A percentile compares a stretch with the other conserved stretches of the same genome.
These are phyloP conservation scores for Decapterus maruadsi DNA, from an alignment of 2,797 vertebrate species.

Conservation along the genomic window DNA sequence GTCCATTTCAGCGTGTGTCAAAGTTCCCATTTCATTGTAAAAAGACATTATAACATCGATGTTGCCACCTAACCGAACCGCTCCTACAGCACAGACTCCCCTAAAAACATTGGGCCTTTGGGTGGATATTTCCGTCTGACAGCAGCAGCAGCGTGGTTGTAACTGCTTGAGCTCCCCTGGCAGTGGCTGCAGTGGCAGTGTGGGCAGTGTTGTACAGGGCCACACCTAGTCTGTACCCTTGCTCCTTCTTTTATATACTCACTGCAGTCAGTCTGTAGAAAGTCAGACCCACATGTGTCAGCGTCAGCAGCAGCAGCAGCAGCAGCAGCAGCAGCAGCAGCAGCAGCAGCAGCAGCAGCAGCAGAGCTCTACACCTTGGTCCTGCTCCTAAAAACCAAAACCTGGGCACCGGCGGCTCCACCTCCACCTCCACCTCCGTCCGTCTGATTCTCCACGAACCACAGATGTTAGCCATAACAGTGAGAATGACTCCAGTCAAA, in stretches of 20 bases:
- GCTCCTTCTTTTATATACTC: conserved; percentile 18
- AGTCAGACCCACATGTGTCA: conserved; percentile 13
- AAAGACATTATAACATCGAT: conserved; percentile 19
- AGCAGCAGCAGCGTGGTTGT: conserved; percentile 30
- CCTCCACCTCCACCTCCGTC: background rate
- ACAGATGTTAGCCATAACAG: conserved; percentile 67
- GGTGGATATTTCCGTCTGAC: conserved; percentile 45
- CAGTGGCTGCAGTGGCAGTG: conserved; percentile 9
- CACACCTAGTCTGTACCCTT: conserved; percentile 56
- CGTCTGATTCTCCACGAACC: conserved; percentile 32
- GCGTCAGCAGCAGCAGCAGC: too few relatives aligned
- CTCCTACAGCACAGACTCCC: conserved; percentile 33
- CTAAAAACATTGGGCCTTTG: conserved; percentile 47
- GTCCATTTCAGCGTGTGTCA: conserved; percentile 36
- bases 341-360: too few relatives aligned
- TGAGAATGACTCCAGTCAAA: conserved; percentile 64
- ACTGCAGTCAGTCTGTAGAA: background rate
- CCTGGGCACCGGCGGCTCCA: background rate
- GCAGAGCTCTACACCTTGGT: conserved; percentile 19
- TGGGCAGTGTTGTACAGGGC: conserved; percentile 49
- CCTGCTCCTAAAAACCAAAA: conserved; percentile 14
- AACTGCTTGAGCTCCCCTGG: conserved; percentile 34
- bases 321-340: too few relatives aligned
- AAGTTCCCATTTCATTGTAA: conserved; percentile 36
- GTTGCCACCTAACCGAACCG: conserved; percentile 44